Evolutionary conservation across 1,140 invertebrate genomes (phyloP).

Genomic region (Musca vetustissima): DNA sequence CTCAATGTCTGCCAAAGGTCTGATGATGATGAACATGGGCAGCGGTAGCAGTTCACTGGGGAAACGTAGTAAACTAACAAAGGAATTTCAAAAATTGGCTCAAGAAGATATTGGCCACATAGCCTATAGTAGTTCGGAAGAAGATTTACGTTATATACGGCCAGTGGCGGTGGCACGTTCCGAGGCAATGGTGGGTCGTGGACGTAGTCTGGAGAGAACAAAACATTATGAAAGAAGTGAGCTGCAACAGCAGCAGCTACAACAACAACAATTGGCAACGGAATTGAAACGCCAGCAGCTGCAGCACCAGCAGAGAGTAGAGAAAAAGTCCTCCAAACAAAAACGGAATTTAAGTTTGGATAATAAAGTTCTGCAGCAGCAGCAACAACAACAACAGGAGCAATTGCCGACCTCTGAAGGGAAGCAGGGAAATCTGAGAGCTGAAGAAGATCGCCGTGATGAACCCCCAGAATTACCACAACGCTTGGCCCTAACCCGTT

Average conservation of each 20-base stretch:
- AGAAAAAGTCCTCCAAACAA: conserved; percentile 47
- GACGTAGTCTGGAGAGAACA: conserved; percentile 46
- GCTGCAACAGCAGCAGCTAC: neutral
- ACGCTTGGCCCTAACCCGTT: neutral
- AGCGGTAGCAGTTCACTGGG: conserved; percentile 37
- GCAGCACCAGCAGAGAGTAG: too few relatives aligned
- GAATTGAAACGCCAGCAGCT: conserved; percentile 5
- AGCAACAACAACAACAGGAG: conserved; percentile 2
- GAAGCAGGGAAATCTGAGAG: neutral
- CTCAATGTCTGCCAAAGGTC: conserved; percentile 22
- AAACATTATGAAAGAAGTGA: conserved; percentile 3
- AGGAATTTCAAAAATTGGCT: conserved; percentile 41
- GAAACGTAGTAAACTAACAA: conserved; percentile 45
- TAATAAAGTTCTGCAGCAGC: conserved; percentile 29
- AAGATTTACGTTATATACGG: conserved; percentile 22
- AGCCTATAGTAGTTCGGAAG: conserved; percentile 4
- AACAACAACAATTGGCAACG: too few relatives aligned
- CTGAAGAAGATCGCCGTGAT: neutral
- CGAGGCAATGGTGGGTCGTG: conserved; percentile 39
- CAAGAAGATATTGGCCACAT: conserved; percentile 25
- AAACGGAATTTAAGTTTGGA: conserved; percentile 49
- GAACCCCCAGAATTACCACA: neutral
- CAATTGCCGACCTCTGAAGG: neutral
- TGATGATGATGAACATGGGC: neutral
- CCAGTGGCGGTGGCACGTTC: conserved; percentile 46